Percentiles rank a stretch among this genome's conserved stretches.
phyloP scores from a whole-genome alignment of 2,888 invertebrate genomes.

The Leucozona laternaria region DNA sequence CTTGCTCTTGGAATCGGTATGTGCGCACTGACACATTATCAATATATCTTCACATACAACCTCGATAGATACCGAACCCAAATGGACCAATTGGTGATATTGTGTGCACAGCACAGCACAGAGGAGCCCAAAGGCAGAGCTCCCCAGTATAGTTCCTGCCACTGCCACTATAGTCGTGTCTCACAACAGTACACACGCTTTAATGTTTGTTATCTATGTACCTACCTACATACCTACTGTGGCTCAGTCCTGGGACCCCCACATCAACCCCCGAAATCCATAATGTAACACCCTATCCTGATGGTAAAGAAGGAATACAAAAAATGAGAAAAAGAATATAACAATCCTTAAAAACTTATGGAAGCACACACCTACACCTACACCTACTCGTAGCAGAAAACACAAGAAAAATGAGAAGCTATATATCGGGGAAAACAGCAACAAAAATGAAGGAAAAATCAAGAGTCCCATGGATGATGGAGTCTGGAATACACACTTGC shows the following conservation, averaged over 20 bases:
- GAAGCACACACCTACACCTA: conserved; percentile 73
- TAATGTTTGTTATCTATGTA: conserved; percentile 73
- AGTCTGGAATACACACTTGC: conserved; percentile 76
- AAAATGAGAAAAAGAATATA: conserved; percentile 46
- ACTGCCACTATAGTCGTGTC: conserved; percentile 37
- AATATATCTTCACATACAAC: conserved; percentile 72
- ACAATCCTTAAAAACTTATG: conserved; percentile 72
- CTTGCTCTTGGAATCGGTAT: conserved; percentile 63
- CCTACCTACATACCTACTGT: background rate
- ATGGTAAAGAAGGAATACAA: conserved; percentile 4
- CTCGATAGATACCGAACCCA: conserved; percentile 71
- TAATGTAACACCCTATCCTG: conserved; percentile 37
- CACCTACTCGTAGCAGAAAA: conserved; percentile 53
- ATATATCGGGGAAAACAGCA: conserved; percentile 70
- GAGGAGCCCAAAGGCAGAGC: conserved; percentile 59
- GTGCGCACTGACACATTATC: conserved; percentile 76
- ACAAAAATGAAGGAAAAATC: conserved; percentile 55
- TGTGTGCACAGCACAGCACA: conserved; percentile 65
- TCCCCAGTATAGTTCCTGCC: conserved; percentile 23
- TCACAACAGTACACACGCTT: conserved; percentile 59
- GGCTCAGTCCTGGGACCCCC: conserved; percentile 36
- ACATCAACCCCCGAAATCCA: conserved; percentile 1
- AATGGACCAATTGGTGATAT: conserved; percentile 76
- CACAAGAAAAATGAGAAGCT: conserved; percentile 74
- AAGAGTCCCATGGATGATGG: conserved; percentile 75